A percentile compares a stretch with the other conserved stretches of the same genome.
Evolutionary conservation across 2,797 vertebrate species (phyloP).

Genomic region (Sciurus vulgaris): DNA sequence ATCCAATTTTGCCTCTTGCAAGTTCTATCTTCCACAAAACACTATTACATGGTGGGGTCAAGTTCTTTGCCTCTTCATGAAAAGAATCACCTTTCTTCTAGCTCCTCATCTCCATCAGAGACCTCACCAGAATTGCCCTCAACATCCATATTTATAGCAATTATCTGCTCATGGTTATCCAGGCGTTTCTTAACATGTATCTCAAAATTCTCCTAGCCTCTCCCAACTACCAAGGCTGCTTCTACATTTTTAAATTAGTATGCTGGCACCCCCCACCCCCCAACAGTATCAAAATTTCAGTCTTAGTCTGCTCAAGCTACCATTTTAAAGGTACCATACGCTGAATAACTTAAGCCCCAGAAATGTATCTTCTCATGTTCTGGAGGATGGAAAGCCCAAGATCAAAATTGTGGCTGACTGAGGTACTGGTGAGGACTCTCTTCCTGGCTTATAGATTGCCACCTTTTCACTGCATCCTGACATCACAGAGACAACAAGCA

Average conservation of each 20-base stretch:
- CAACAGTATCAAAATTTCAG: not conserved
- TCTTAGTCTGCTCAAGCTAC: not conserved
- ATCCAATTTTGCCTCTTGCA: not conserved
- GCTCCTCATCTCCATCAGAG: slow-evolving; percentile 6
- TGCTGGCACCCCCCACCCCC: not conserved
- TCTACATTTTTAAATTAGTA: not conserved
- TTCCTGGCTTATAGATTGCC: not conserved
- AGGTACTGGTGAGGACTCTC: not conserved
- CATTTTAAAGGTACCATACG: not conserved
- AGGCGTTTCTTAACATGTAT: not conserved
- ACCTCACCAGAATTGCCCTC: not conserved
- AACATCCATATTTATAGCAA: not conserved
- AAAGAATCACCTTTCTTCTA: not conserved
- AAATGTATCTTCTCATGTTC: not conserved
- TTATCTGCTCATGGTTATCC: not conserved
- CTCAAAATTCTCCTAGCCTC: slow-evolving; percentile 12
- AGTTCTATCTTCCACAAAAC: not conserved
- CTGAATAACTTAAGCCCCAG: not conserved
- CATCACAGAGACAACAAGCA: not conserved
- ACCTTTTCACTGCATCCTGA: not conserved
- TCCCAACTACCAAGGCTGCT: not conserved
- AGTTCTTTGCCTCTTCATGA: not conserved
- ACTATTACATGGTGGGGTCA: not conserved
- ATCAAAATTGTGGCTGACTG: not conserved
- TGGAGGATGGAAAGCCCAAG: not conserved